A percentile compares a stretch with the other conserved stretches of the same genome.
These are phyloP conservation scores for Halictus rubicundus DNA, from an alignment of 1,140 invertebrate species.

Conservation along the genomic window DNA sequence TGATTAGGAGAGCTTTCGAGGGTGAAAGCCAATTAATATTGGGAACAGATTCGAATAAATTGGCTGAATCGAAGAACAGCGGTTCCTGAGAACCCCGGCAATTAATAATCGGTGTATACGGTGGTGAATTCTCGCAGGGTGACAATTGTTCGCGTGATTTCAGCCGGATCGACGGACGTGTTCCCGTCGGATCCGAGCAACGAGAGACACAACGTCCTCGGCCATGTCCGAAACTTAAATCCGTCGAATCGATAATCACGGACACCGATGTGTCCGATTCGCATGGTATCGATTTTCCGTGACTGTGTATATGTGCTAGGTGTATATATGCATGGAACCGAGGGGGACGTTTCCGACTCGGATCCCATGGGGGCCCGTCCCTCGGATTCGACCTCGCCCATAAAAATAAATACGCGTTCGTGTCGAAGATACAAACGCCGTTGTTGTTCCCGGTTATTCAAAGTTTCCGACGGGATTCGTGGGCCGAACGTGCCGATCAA, in stretches of 20 bases:
- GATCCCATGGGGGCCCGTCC: background rate
- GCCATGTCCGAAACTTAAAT: slow-evolving; percentile 16
- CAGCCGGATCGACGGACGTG: too few relatives aligned
- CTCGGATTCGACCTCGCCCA: background rate
- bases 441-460: slow-evolving; percentile 19
- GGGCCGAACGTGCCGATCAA: background rate
- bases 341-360: background rate
- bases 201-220: background rate
- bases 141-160: too few relatives aligned
- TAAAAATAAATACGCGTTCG: slow-evolving; percentile 51
- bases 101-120: too few relatives aligned
- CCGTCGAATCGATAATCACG: slow-evolving; percentile 32
- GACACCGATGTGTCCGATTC: slow-evolving; percentile 11
- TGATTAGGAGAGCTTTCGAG: too few relatives aligned
- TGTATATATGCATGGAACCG: too few relatives aligned
- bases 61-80: too few relatives aligned
- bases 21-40: too few relatives aligned
- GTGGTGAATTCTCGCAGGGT: too few relatives aligned
- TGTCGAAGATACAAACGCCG: slow-evolving; percentile 40
- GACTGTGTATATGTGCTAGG: too few relatives aligned
- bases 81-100: too few relatives aligned
- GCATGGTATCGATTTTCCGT: slow-evolving; percentile 42
- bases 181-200: too few relatives aligned
- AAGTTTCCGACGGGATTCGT: slow-evolving; percentile 35
- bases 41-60: too few relatives aligned